A percentile compares a stretch with the other conserved stretches of the same genome.
Conservation (phyloP, 2,797 vertebrate genomes). For the Sus cebifrons region DNA sequence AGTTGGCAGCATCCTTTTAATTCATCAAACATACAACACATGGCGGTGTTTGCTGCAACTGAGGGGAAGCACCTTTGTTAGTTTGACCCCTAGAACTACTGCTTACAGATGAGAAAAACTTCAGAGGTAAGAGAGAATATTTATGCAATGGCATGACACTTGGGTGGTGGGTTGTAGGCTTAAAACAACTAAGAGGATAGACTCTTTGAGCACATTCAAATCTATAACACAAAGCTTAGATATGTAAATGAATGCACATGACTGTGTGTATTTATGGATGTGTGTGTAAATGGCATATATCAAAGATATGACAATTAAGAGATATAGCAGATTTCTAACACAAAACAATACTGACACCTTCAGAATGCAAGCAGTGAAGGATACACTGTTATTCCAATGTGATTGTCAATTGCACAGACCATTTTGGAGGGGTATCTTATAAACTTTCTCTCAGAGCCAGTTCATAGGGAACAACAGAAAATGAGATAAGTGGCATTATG, state of each 20-base stretch:
- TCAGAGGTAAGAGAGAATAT: constrained; percentile 84
- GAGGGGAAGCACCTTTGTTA: constrained; percentile 91
- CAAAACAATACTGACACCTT: constrained; percentile 46
- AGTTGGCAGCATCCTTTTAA: constrained; percentile 95
- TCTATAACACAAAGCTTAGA: constrained; percentile 58
- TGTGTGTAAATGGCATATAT: constrained; percentile 63
- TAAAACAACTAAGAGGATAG: constrained; percentile 64
- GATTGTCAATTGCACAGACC: background rate
- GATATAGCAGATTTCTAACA: constrained; percentile 55
- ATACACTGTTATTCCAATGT: background rate
- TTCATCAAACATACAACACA: constrained; percentile 95
- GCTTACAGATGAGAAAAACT: constrained; percentile 86
- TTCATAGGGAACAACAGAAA: constrained; percentile 41
- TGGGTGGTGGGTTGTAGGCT: constrained; percentile 37
- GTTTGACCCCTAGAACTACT: constrained; percentile 90
- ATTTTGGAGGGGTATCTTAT: background rate
- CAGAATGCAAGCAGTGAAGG: constrained; percentile 17
- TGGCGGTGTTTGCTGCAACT: constrained; percentile 91
- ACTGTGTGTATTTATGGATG: constrained; percentile 51
- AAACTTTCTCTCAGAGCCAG: constrained; percentile 30
- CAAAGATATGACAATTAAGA: constrained; percentile 62
- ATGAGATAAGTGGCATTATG: constrained; percentile 2
- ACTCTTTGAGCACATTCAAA: constrained; percentile 11
- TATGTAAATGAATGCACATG: constrained; percentile 67
- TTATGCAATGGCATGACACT: constrained; percentile 74